A percentile compares a stretch with the other conserved stretches of the same genome.
These are phyloP conservation scores for Phocoena phocoena DNA, from an alignment of 2,113 vertebrate species.

Conservation along the genomic window DNA sequence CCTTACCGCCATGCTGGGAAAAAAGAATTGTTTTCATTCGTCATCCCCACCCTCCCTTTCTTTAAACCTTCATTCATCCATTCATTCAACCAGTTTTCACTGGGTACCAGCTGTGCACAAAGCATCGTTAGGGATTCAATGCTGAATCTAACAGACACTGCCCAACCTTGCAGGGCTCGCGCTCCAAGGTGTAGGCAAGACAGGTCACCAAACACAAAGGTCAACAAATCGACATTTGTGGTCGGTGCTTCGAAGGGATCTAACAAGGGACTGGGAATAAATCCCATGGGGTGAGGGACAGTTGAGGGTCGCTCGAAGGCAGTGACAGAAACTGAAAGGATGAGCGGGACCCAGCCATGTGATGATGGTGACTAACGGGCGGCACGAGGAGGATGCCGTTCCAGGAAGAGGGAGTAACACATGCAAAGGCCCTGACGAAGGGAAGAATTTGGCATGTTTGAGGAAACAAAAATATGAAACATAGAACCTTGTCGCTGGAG, in stretches of 20 bases:
- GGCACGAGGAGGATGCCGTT: neutral
- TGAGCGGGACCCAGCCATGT: rapidly evolving
- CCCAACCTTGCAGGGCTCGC: neutral
- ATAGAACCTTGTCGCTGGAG: neutral
- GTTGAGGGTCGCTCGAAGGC: neutral
- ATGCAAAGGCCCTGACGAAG: neutral
- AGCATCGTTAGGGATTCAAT: neutral
- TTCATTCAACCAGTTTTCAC: neutral
- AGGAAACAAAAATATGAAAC: neutral
- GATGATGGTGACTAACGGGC: neutral
- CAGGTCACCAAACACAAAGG: neutral
- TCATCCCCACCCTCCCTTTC: neutral
- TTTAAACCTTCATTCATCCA: neutral
- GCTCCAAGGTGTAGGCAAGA: neutral
- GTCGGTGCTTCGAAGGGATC: neutral
- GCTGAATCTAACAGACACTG: neutral
- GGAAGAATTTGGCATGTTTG: neutral
- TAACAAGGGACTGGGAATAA: neutral
- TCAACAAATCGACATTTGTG: neutral
- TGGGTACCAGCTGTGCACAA: neutral
- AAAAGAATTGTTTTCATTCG: neutral
- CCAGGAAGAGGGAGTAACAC: neutral
- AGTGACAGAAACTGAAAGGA: neutral
- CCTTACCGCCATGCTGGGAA: neutral
- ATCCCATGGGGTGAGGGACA: neutral